Evolutionary conservation across 1,140 invertebrate species (phyloP), one percentile per base, ranked within the genome.

Genomic region (Hypsibius dujardini): DNA sequence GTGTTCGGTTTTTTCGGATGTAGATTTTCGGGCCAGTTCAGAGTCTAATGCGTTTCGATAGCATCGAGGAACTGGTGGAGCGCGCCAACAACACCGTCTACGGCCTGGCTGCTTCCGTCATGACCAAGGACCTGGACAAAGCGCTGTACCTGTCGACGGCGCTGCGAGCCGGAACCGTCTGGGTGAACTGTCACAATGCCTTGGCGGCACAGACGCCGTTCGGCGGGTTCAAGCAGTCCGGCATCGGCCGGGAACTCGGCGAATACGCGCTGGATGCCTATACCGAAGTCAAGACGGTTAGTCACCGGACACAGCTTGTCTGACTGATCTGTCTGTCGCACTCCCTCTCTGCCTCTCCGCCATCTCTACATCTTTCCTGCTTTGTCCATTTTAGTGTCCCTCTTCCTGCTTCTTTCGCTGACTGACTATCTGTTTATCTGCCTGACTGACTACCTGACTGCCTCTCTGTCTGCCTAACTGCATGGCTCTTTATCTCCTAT

Each of bases 1-100:
- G n/a, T n/a, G n/a, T n/a, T n/a, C n/a, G n/a, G n/a, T n/a, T n/a
- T n/a, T n/a, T n/a, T n/a, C n/a, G n/a, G n/a, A n/a, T n/a, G 69
- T 77, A 91, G 85, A 98, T 96, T 76, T 96, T 96, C 79, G 92
- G 92, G 0, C 92, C 92, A 1, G 92, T 95, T 0, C 90, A 92
- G 81, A 86, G 85, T 59, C 90, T 96, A 71, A 80, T 95, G 42
- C 92, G 92, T 77, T 96, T 95, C 76, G 86, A 88, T 62, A 86
- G 85, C 3, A 79, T 93, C 67, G 90, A 95, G 0, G 92, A 96
- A 80, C 86, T 90, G 1, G 87, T 96, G 50, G 86, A 90, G 73
- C 83, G 91, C 71, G 88, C 90, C 1, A 95, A 96, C 77, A 84
- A 87, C 74, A 90, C 90, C 1, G 82, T 83, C 59, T 96, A 94